Evolutionary conservation across 2,888 invertebrate species (phyloP), one percentile per base, ranked within the genome.

Genomic region (Nemapogon koenigi): DNA sequence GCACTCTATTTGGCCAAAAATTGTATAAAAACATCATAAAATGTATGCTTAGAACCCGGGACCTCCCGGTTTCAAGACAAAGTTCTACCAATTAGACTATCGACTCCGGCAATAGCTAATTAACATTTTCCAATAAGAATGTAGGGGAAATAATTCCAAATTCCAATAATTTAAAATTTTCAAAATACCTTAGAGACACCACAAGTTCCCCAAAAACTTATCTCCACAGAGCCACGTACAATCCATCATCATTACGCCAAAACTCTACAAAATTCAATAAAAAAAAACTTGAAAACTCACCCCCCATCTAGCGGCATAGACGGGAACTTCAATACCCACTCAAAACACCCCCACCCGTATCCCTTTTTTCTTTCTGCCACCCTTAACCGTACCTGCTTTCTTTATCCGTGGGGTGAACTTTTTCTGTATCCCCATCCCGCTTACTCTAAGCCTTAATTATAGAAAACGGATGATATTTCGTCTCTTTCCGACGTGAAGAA

Each of bases 321-420:
- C 55, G 50, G 43, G 73, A 73, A 76, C 68, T 59, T 58, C 58
- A 43, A 50, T 39, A 45, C 45, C 53, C 60, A 57, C 62, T 54
- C 55, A 59, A 50, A 43, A 43, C 44, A 63, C 41, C 38, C 52
- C 66, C 69, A 64, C 71, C 33, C 62, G 62, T 71, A 73, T 75
- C 72, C 72, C 72, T 75, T 76, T 29, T 37, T 35, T 35, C 73
- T 76, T 73, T 72, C 73, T 72, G 71, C 62, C 57, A 72, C 76
- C 76, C 75, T 75, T 75, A 73, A 69, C 71, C 70, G 52, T 78
- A 78, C 76, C 76, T 78, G 78, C 61, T 76, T 78, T 78, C 78
- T 78, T 76, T 76, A 76, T 76, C 75, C 68, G 55, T 49, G 55
- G 63, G 54, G 62, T 56, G 60, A 73, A 78, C 75, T 71, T 73